Base-by-base conservation (phyloP, 1,140 invertebrate genomes). In the Probaryconus sp. region DNA sequence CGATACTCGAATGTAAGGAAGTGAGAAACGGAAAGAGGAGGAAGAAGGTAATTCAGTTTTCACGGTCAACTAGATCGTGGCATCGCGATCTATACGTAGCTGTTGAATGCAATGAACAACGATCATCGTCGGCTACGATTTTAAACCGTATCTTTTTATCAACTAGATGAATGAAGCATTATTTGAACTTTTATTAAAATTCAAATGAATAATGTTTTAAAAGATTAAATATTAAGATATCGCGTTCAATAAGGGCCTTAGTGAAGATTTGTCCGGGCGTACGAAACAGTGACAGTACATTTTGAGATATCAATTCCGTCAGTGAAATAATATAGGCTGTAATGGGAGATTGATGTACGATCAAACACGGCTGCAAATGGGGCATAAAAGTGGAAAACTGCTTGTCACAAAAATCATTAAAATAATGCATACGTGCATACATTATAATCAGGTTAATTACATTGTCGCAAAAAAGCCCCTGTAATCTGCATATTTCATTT, bases 11-110 rank as follows among this genome's bases (percentile, higher is more conserved):
- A n/a, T n/a, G n/a, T n/a, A n/a, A n/a, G n/a, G n/a, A 28, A 42
- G 53, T 31, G 5, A 31, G 31, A 17, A 17, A 16, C 9, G 17
- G n/a, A 30, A 16, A 21, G 37, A 20, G 17, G 60, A 48, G 55
- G 48, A 55, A 53, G 53, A 53, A 60, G 60, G 71, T 51, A 69
- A 75, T 68, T 75, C 69, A 48, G 69, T 75, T 68, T 75, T 68
- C 71, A 75, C 40, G 71, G 71, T 61, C 70, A 67, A 48, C 70
- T 51, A 48, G 33, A 65, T 38, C 50, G 50, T 55, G 28, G 35
- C 43, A 56, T 60, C 24, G 31, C 42, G 26, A 43, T 31, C 50
- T 53, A 21, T 18, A 40, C 47, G 53, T 33, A 56, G 10, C 17
- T 55, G 33, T 5, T 26, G 26, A 11, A 17, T 51, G 5, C 21